Evolutionary conservation across 2,113 vertebrate genomes (phyloP).

Genomic region (Heloderma charlesbogerti): DNA sequence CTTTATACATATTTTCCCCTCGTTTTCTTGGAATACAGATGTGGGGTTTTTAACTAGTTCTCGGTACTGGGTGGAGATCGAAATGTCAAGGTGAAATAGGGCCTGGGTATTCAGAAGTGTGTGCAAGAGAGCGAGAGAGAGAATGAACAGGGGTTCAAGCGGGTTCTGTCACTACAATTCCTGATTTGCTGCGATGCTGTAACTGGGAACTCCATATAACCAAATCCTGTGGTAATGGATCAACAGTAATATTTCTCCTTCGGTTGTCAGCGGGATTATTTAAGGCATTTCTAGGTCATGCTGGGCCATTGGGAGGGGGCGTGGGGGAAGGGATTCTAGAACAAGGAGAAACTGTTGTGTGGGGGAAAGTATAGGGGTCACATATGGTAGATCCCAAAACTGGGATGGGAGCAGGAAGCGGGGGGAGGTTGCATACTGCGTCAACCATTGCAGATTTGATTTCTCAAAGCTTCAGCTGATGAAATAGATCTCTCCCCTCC

Average conservation of each 20-base stretch:
- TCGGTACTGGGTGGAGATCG: neutral
- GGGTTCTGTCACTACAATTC: neutral
- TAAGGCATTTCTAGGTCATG: constrained; percentile 20
- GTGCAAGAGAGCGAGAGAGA: neutral
- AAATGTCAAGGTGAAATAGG: neutral
- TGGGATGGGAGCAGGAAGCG: neutral
- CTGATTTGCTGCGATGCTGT: neutral
- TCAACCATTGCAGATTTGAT: constrained; percentile 13
- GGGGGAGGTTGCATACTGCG: neutral
- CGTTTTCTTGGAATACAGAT: neutral
- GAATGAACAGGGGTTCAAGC: neutral
- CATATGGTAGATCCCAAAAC: constrained; percentile 8
- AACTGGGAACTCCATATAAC: neutral
- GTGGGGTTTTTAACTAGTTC: neutral
- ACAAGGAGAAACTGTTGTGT: neutral
- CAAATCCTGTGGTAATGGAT: neutral
- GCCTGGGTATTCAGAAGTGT: neutral
- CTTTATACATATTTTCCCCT: neutral
- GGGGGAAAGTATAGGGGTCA: neutral
- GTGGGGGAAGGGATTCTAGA: neutral
- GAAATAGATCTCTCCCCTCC: constrained; percentile 8
- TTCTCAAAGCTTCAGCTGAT: constrained; percentile 22
- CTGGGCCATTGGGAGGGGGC: neutral
- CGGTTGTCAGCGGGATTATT: constrained; percentile 1
- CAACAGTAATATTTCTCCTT: neutral